These are phyloP conservation scores for Pelmatolapia mariae DNA, from an alignment of 2,113 vertebrate genomes.

Conservation along the genomic window DNA sequence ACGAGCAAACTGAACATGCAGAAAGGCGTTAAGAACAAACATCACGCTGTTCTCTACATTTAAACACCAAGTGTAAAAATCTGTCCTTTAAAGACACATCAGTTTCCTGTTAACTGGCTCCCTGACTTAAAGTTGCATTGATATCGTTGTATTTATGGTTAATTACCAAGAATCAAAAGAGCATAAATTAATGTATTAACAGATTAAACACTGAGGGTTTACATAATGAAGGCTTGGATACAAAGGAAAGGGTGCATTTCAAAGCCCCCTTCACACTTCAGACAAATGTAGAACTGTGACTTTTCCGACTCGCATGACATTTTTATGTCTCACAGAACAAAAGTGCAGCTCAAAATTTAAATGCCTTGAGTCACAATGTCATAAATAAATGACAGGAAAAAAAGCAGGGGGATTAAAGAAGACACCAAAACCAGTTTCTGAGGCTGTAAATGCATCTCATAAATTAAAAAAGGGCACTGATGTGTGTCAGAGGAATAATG, in stretches of 20 bases:
- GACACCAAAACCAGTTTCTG: background rate
- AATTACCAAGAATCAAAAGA: background rate
- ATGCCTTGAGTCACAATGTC: rapidly evolving
- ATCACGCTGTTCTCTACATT: background rate
- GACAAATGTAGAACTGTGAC: background rate
- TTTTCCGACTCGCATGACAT: background rate
- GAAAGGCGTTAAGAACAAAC: background rate
- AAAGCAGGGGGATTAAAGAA: background rate
- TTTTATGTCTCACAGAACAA: background rate
- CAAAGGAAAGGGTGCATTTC: background rate
- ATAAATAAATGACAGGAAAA: background rate
- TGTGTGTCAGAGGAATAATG: background rate
- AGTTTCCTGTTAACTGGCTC: background rate
- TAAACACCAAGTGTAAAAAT: background rate
- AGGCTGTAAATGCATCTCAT: background rate
- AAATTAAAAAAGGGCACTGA: background rate
- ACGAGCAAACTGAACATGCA: background rate
- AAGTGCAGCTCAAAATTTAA: background rate
- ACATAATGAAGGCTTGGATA: background rate
- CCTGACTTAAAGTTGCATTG: background rate
- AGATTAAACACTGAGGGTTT: background rate
- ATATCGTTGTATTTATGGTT: background rate
- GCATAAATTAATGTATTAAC: background rate
- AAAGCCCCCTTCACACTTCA: background rate
- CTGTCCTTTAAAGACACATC: background rate